Evolutionary conservation across 2,888 invertebrate species (phyloP), one percentile per base, ranked within the genome.

Genomic region (Eudemis profundana): DNA sequence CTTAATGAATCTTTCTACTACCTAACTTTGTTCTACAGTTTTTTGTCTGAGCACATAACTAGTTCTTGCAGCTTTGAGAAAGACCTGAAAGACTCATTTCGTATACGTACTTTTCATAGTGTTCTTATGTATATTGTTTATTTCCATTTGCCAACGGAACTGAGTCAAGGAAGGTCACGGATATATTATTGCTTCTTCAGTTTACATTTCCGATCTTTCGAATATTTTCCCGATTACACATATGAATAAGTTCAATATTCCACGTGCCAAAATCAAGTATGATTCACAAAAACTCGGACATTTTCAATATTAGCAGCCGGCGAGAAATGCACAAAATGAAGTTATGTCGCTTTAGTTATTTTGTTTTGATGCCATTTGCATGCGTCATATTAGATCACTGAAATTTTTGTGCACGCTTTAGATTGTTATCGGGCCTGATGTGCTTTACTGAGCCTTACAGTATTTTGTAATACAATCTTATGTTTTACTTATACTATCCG

Each of bases 201-300:
- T 68, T 69, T 50, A 63, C 56, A 60, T 68, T 67, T 51, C 63
- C 66, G 71, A 64, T 63, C 50, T 49, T 66, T 64, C 47, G 47
- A 73, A 72, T 72, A 68, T 66, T 73, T 75, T 69, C 64, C 61
- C 66, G 69, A 71, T 72, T 73, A 72, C 71, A 63, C 68, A 70
- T 66, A 27, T 14, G 27, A 19, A 3, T 2, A 33, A 40, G n/a
- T 46, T 47, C 21, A 36, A 53, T 40, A 65, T 15, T 60, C 14
- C 14, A 15, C 23, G 42, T 53, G 65, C 65, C 59, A 65, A 53
- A 40, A 53, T 59, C 51, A 51, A 53, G 46, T 46, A 47, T 65
- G 65, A 65, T n/a, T 65, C 59, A 64, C 51, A 36, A 40, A 29
- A 15, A 38, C 50, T 51, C 27, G 15, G 19, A 14, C 36, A 46